Conservation (phyloP, 64 coral and sea anemone genomes). For the Pachyseris speciosa region DNA sequence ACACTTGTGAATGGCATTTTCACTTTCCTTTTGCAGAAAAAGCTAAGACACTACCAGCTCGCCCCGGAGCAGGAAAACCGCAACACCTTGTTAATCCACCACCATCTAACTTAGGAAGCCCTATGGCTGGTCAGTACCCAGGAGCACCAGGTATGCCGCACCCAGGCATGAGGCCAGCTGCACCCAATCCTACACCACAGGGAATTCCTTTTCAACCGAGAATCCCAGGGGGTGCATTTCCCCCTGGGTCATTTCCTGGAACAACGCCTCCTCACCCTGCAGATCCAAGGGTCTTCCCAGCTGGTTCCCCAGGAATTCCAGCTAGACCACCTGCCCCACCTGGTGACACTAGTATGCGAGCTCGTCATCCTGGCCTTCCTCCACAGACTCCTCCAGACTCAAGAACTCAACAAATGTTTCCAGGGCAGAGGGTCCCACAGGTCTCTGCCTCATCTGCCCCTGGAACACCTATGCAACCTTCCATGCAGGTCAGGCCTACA, state of each 20-base stretch:
- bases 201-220: conserved; percentile 51
- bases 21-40: conserved; percentile 45
- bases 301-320: background rate
- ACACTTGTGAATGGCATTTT: background rate
- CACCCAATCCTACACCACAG: background rate
- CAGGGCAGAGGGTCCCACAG: background rate
- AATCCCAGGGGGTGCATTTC: conserved; percentile 22
- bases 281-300: background rate
- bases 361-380: background rate
- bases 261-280: background rate
- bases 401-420: background rate
- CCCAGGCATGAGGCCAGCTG: conserved; percentile 3
- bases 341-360: background rate
- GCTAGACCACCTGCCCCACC: background rate
- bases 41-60: conserved; percentile 55
- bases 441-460: background rate
- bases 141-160: conserved; percentile 36
- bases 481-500: background rate
- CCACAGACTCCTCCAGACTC: background rate
- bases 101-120: background rate
- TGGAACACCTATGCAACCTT: background rate
- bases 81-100: conserved; percentile 63
- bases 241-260: conserved; percentile 4
- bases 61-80: conserved; percentile 78
- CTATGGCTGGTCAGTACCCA: background rate